Base-by-base conservation (phyloP, 2,888 invertebrate species). In the Ophraella communa region DNA sequence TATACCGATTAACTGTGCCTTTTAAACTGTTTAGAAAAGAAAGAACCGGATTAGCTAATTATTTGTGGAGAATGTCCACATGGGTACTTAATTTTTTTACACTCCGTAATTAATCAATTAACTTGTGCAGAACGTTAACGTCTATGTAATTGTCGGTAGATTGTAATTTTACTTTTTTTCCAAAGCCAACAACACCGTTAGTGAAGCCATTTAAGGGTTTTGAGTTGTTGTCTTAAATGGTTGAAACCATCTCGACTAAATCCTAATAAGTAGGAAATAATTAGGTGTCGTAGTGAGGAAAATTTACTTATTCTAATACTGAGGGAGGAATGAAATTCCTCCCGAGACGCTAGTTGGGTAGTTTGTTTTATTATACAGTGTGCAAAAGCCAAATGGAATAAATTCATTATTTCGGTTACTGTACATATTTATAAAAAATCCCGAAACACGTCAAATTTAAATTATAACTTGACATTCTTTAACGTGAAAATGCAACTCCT, bases 41-140 rank as follows among this genome's bases (percentile, higher is more conserved):
- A 23, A 47, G 21, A n/a, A n/a, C 11, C 5, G 23, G 21, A 23
- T 47, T 47, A 20, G 45, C 10, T 23, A 21, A 11, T 47, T 10
- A 3, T 51, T 51, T 51, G 17, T 51, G 27, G 23, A 7, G 49
- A n/a, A n/a, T 24, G 47, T 57, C 30, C 49, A 53, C 53, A 33
- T 44, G 60, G 24, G 14, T 21, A 60, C 52, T 27, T 39, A 49
- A 59, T 27, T 60, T 44, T 39, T 60, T 27, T 20, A 27, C 59
- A 27, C 39, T 52, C 18, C 52, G 30, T 60, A 60, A 60, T 60
- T 60, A 60, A 60, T 60, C 52, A 60, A 60, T 60, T 60, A 60
- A 42, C 30, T 52, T 53, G 30, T 52, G 35, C 33, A 52, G 44
- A 60, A 53, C 60, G 58, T 58, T 35, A 60, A 44, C 52, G 60